These are phyloP conservation scores for Apodemus agrarius DNA, from an alignment of 2,797 vertebrate genomes.

Conservation along the genomic window DNA sequence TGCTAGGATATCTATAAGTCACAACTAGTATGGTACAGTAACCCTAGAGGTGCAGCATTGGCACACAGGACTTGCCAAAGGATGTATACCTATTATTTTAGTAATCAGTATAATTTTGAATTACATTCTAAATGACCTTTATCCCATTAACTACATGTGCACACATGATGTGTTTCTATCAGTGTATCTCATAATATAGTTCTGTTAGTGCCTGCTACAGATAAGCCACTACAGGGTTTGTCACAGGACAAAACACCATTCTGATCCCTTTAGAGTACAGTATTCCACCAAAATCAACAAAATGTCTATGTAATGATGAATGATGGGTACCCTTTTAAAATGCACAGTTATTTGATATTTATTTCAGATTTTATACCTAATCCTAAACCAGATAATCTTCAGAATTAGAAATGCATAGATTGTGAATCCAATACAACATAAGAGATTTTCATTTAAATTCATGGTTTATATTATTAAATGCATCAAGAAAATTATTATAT, in stretches of 20 bases:
- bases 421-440: not conserved
- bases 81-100: not conserved
- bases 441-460: not conserved
- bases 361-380: not conserved
- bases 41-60: not conserved
- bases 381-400: not conserved
- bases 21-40: not conserved
- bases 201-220: not conserved
- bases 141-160: not conserved
- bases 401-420: not conserved
- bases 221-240: not conserved
- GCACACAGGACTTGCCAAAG: not conserved
- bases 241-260: not conserved
- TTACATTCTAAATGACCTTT: not conserved
- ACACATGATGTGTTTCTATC: not conserved
- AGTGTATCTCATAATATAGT: not conserved
- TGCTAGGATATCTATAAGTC: not conserved
- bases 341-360: not conserved
- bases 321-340: not conserved
- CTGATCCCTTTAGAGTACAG: not conserved
- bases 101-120: not conserved
- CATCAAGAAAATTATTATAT: not conserved
- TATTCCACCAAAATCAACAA: not conserved
- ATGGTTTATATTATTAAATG: not conserved
- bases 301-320: not conserved